phyloP scores from a whole-genome alignment of 1,140 invertebrate species.

The Bombus pascuorum region DNA sequence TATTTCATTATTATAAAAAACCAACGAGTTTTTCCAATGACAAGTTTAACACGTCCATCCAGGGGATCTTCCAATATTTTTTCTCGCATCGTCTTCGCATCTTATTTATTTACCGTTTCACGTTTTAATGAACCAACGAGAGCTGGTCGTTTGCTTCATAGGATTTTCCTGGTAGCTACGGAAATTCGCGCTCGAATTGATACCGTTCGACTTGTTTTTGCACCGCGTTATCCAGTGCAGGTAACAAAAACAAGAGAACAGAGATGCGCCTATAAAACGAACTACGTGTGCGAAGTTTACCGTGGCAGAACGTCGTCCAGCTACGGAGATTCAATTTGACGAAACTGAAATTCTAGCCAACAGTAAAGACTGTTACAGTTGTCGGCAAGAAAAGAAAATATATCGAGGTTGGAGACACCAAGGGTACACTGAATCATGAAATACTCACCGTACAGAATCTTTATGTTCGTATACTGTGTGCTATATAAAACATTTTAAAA shows the following conservation, averaged over 20 bases:
- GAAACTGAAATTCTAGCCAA: neutral
- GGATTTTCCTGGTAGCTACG: neutral
- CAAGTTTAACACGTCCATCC: neutral
- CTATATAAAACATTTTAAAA: too few relatives aligned
- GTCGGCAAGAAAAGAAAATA: neutral
- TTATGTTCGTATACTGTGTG: too few relatives aligned
- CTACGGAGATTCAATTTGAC: conserved; percentile 7
- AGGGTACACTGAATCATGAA: too few relatives aligned
- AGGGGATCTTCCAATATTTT: neutral
- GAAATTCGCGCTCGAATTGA: conserved; percentile 24
- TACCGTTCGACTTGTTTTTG: neutral
- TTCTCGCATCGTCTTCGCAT: neutral
- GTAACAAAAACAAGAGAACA: neutral
- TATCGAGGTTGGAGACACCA: too few relatives aligned
- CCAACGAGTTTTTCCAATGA: neutral
- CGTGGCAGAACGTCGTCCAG: neutral
- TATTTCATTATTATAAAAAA: neutral
- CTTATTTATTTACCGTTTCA: neutral
- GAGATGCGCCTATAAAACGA: neutral
- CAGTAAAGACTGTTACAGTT: neutral
- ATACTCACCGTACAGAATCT: too few relatives aligned
- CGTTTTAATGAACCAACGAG: conserved; percentile 36
- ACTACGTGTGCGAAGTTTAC: neutral
- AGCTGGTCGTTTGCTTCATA: neutral
- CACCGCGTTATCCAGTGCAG: neutral